phyloP scores from a whole-genome alignment of 1,140 invertebrate species.

The Euglossa dilemma region DNA sequence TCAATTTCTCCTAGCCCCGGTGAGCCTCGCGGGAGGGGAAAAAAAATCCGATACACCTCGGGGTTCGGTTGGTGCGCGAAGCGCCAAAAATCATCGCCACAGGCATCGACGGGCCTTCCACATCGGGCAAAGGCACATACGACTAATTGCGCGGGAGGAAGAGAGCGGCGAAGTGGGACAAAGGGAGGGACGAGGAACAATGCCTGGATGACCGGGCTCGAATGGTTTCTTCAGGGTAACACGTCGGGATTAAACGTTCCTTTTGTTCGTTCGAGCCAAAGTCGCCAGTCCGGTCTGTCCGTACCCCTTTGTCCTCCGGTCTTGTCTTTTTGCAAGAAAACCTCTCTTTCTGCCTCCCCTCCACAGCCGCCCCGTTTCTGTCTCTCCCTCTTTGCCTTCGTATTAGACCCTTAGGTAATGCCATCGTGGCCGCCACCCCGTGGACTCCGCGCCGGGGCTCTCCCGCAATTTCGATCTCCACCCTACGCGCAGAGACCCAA shows the following conservation, averaged over 20 bases:
- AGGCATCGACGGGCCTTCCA: too few relatives aligned
- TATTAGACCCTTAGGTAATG: constrained; percentile 70
- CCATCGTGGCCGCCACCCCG: constrained; percentile 58
- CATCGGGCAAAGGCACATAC: constrained; percentile 5
- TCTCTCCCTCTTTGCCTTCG: constrained; percentile 32
- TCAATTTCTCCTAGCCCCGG: neutral
- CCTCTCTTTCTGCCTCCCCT: constrained; percentile 13
- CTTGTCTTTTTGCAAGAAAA: constrained; percentile 63
- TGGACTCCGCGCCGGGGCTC: constrained; percentile 35
- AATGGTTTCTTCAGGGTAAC: constrained; percentile 67
- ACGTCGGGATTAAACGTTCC: constrained; percentile 71
- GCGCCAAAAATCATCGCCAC: constrained; percentile 10
- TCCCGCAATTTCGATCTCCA: constrained; percentile 64
- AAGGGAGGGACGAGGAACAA: constrained; percentile 62
- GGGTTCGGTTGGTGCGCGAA: neutral
- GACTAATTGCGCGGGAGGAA: constrained; percentile 55
- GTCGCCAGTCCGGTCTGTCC: constrained; percentile 62
- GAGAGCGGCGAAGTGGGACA: constrained; percentile 53
- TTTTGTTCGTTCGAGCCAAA: constrained; percentile 63
- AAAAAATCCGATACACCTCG: too few relatives aligned
- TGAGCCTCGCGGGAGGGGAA: neutral
- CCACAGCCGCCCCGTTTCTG: neutral
- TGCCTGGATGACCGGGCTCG: constrained; percentile 56
- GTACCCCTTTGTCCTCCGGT: constrained; percentile 62
- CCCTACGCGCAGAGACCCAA: constrained; percentile 63